Percentiles rank a stretch among this genome's conserved stretches.
These are phyloP conservation scores for Popillia japonica DNA, from an alignment of 1,140 invertebrate species.

Conservation along the genomic window DNA sequence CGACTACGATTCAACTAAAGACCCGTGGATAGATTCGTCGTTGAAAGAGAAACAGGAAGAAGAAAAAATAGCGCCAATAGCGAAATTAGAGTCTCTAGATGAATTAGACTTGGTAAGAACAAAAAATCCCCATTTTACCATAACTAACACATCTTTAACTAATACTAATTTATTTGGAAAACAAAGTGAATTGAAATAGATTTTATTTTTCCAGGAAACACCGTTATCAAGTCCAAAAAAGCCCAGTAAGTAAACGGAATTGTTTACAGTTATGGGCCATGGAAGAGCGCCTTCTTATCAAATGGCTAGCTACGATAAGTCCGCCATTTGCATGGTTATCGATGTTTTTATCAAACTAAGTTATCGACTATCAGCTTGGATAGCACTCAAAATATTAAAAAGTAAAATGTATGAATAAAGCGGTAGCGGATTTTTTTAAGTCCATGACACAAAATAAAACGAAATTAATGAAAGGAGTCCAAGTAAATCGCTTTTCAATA, in stretches of 20 bases:
- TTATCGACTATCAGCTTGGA: slow-evolving; percentile 37
- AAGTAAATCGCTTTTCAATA: slow-evolving; percentile 35
- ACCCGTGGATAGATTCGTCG: slow-evolving; percentile 52
- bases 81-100: slow-evolving; percentile 71
- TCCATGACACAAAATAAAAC: background rate
- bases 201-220: slow-evolving; percentile 55
- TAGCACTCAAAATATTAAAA: slow-evolving; percentile 23
- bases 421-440: background rate
- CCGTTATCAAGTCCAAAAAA: slow-evolving; percentile 56
- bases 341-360: slow-evolving; percentile 26
- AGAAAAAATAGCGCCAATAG: slow-evolving; percentile 66
- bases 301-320: slow-evolving; percentile 13
- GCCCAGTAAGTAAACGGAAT: slow-evolving; percentile 50
- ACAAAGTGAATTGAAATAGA: slow-evolving; percentile 19
- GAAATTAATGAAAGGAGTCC: background rate
- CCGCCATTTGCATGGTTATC: slow-evolving; percentile 29
- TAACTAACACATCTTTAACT: background rate
- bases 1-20: slow-evolving; percentile 55
- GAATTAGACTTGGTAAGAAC: slow-evolving; percentile 66
- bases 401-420: slow-evolving; percentile 31
- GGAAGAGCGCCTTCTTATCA: background rate
- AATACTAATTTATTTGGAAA: slow-evolving; percentile 22
- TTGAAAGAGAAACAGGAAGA: slow-evolving; percentile 53
- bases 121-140: slow-evolving; percentile 23
- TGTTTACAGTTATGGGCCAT: background rate